Percentiles rank a stretch among this genome's conserved stretches.
These are phyloP conservation scores for Tragelaphus imberbis DNA, from an alignment of 2,113 vertebrate genomes.

Conservation along the genomic window DNA sequence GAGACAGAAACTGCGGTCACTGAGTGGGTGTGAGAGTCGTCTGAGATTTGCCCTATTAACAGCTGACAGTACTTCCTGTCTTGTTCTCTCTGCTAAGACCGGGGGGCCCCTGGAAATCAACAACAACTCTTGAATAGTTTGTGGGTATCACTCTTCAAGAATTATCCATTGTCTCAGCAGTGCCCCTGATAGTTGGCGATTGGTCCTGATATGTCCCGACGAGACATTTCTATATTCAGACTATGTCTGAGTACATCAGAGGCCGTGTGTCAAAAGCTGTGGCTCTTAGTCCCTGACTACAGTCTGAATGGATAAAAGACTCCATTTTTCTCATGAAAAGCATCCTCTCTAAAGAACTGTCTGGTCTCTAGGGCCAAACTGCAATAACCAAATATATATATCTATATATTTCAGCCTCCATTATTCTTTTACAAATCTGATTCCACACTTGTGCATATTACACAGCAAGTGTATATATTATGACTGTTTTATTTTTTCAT, in stretches of 20 bases:
- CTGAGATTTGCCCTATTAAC: neutral
- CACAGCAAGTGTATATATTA: neutral
- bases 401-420: neutral
- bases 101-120: neutral
- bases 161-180: neutral
- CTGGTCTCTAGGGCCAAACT: neutral
- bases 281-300: neutral
- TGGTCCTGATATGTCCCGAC: neutral
- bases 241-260: neutral
- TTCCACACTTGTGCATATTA: neutral
- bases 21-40: neutral
- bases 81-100: neutral
- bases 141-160: neutral
- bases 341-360: neutral
- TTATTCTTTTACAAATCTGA: neutral
- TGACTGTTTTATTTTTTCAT: neutral
- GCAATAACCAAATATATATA: neutral
- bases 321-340: neutral
- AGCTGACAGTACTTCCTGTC: neutral
- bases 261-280: neutral
- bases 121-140: neutral
- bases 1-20: neutral
- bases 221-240: neutral
- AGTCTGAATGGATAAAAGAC: neutral
- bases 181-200: neutral